Conservation (phyloP, 2,888 invertebrate genomes). For the Eupithecia inturbata region DNA sequence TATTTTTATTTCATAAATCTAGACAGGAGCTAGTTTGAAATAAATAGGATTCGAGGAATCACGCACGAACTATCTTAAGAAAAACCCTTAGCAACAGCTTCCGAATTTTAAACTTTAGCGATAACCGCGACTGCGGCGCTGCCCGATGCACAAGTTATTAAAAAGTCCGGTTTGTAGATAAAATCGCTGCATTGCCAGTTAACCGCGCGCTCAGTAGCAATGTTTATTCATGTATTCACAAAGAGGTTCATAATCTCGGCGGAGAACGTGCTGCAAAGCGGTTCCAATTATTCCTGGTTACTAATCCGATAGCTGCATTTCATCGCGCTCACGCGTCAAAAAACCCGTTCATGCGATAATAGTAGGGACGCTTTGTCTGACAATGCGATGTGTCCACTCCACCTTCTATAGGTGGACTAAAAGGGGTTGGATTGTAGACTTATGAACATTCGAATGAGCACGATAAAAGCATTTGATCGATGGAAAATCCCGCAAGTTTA, state of each 20-base stretch:
- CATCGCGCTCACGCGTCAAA: constrained; percentile 44
- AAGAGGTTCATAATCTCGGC: constrained; percentile 34
- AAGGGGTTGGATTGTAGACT: constrained; percentile 5
- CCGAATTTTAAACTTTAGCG: background rate
- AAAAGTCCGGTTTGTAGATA: constrained; percentile 25
- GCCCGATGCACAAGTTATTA: constrained; percentile 18
- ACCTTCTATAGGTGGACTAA: constrained; percentile 29
- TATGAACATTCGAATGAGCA: constrained; percentile 21
- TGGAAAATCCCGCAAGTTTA: background rate
- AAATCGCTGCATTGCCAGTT: constrained; percentile 29
- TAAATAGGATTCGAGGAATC: background rate
- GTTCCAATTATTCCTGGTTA: constrained; percentile 40
- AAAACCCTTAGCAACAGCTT: background rate
- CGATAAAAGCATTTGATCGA: constrained; percentile 5
- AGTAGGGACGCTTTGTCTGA: constrained; percentile 47
- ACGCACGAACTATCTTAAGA: background rate
- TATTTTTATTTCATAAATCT: too few species aligned
- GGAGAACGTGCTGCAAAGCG: constrained; percentile 32
- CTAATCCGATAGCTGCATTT: constrained; percentile 44
- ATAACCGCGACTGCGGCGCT: background rate
- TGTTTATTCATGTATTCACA: constrained; percentile 35
- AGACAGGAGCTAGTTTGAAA: background rate
- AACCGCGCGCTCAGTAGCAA: constrained; percentile 21
- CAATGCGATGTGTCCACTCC: constrained; percentile 22
- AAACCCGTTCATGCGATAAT: constrained; percentile 43